phyloP scores from a whole-genome alignment of 2,797 vertebrate genomes.

The Danionella dracula region DNA sequence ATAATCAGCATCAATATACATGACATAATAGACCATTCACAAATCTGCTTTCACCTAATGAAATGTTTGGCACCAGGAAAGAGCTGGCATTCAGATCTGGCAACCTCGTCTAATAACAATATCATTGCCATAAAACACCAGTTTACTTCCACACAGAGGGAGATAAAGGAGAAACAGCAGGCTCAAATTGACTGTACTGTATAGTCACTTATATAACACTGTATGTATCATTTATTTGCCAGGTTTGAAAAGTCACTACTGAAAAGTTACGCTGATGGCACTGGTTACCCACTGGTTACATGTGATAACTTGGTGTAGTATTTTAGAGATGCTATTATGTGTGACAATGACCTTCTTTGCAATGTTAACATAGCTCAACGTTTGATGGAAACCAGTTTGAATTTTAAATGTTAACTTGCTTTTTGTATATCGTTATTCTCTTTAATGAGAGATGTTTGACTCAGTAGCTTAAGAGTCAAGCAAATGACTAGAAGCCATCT shows the following conservation, averaged over 20 bases:
- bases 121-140: conserved; percentile 37
- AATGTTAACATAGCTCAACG: too few relatives aligned
- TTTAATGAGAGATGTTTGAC: too few relatives aligned
- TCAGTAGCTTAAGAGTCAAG: too few relatives aligned
- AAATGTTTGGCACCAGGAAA: conserved; percentile 59
- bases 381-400: too few relatives aligned
- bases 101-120: conserved; percentile 56
- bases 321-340: too few relatives aligned
- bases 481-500: too few relatives aligned
- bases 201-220: background rate
- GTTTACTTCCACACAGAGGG: background rate
- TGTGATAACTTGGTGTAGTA: too few relatives aligned
- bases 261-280: too few relatives aligned
- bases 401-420: too few relatives aligned
- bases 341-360: too few relatives aligned
- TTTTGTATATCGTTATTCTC: too few relatives aligned
- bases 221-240: background rate
- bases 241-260: background rate
- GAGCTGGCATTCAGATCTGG: conserved; percentile 52
- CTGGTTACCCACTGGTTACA: too few relatives aligned
- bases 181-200: background rate
- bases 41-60: conserved; percentile 69
- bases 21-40: conserved; percentile 51
- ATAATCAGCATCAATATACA: conserved; percentile 47
- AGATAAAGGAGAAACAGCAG: background rate